Conservation (phyloP, 2,888 invertebrate genomes). For the Sminthurides aquaticus region DNA sequence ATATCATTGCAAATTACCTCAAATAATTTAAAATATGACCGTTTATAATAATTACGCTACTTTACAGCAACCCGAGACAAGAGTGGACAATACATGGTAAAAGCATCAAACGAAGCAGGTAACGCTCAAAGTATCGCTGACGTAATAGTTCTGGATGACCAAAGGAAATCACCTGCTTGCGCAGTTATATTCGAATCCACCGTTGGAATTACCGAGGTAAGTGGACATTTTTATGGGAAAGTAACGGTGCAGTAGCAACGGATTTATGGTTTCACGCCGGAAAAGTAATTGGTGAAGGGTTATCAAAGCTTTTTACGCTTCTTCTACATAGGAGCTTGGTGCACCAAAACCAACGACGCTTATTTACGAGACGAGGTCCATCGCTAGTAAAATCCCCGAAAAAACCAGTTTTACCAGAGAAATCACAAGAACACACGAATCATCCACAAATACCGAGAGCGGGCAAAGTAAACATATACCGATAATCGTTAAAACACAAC, state of each 20-base stretch:
- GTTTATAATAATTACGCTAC: too few species aligned
- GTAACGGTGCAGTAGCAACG: too few species aligned
- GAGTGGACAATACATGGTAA: slow-evolving; percentile 68
- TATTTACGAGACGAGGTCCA: slow-evolving; percentile 14
- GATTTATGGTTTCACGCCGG: too few species aligned
- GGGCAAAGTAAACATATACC: slow-evolving; percentile 3
- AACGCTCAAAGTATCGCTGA: slow-evolving; percentile 75
- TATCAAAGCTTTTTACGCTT: too few species aligned
- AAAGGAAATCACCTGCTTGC: slow-evolving; percentile 50
- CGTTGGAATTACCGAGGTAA: slow-evolving; percentile 21
- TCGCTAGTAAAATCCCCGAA: not conserved
- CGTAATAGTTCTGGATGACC: slow-evolving; percentile 62
- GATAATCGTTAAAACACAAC: slow-evolving; percentile 18
- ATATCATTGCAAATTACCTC: slow-evolving; percentile 2
- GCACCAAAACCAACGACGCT: slow-evolving; percentile 13
- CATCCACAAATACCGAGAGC: not conserved
- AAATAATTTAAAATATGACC: not conserved
- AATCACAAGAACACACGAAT: not conserved
- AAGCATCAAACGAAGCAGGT: slow-evolving; percentile 67
- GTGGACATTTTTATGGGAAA: too few species aligned
- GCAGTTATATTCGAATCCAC: slow-evolving; percentile 23
- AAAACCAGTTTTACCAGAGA: not conserved
- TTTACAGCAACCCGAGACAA: slow-evolving; percentile 52
- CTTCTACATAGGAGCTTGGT: slow-evolving; percentile 17
- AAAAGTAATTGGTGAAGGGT: too few species aligned